A percentile compares a stretch with the other conserved stretches of the same genome.
Conservation (phyloP, 1,140 invertebrate species). For the Papilio polyxenes region DNA sequence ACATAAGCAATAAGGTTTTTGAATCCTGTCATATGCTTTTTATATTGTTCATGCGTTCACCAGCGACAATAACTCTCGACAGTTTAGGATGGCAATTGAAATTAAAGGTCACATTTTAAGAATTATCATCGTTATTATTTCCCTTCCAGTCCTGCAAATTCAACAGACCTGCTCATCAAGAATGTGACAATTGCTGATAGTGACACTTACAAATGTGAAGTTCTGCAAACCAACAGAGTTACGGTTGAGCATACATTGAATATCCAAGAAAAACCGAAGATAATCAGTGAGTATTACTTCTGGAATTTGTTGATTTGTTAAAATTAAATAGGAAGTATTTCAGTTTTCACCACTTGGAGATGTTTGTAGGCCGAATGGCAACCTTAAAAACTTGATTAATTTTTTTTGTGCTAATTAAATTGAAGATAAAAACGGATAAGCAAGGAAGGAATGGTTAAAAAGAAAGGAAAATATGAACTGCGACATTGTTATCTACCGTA, state of each 20-base stretch:
- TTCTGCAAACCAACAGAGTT: slow-evolving; percentile 43
- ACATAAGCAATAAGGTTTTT: background rate
- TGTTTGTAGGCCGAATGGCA: background rate
- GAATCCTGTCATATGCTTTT: too few species aligned
- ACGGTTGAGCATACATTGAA: slow-evolving; percentile 54
- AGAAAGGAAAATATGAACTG: too few species aligned
- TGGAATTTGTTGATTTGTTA: background rate
- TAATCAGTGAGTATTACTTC: slow-evolving; percentile 55
- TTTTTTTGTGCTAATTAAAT: too few species aligned
- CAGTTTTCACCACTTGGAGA: background rate
- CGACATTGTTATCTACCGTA: too few species aligned
- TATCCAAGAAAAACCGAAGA: slow-evolving; percentile 51
- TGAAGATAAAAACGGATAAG: too few species aligned
- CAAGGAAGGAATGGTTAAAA: too few species aligned
- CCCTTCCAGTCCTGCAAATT: slow-evolving; percentile 50
- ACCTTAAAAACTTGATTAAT: background rate
- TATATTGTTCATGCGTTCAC: too few species aligned
- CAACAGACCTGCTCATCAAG: slow-evolving; percentile 61
- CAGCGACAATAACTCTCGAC: too few species aligned
- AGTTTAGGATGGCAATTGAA: too few species aligned
- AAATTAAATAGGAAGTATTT: background rate
- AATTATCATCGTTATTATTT: background rate
- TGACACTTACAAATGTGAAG: slow-evolving; percentile 56
- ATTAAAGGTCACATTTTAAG: background rate
- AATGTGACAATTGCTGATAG: slow-evolving; percentile 49